These are phyloP conservation scores for Danaus plexippus DNA, from an alignment of 1,140 invertebrate species.

Conservation along the genomic window DNA sequence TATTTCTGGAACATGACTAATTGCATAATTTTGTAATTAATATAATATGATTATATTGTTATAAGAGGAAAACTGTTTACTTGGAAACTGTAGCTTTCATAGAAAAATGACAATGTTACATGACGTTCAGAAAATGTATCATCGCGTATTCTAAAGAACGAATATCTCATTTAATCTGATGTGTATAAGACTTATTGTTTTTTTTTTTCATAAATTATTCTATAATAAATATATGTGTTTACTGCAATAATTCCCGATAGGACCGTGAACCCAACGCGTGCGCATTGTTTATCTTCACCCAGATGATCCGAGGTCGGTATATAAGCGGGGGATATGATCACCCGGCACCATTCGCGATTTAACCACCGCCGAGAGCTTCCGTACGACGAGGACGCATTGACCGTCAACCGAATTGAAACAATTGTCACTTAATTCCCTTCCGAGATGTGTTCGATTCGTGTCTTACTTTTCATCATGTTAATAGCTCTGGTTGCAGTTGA, in stretches of 20 bases:
- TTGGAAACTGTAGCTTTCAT: too few relatives aligned
- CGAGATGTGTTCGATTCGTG: constrained; percentile 53
- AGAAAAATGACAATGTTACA: too few relatives aligned
- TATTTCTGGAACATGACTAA: constrained; percentile 3
- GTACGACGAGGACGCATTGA: constrained; percentile 50
- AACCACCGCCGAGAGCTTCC: constrained; percentile 56
- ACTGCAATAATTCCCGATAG: constrained; percentile 54
- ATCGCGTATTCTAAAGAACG: too few relatives aligned
- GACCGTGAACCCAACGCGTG: constrained; percentile 62
- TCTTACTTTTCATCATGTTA: constrained; percentile 32
- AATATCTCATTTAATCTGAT: too few relatives aligned
- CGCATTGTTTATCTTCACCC: constrained; percentile 50
- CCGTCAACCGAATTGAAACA: constrained; percentile 61
- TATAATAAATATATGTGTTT: constrained; percentile 26
- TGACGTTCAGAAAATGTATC: too few relatives aligned
- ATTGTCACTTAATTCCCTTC: constrained; percentile 58
- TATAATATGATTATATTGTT: background rate
- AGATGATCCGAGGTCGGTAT: constrained; percentile 68
- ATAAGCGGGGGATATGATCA: constrained; percentile 51
- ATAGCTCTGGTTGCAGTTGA: constrained; percentile 31
- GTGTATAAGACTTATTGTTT: too few relatives aligned
- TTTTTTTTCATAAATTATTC: background rate
- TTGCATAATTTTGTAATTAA: background rate
- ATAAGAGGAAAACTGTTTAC: too few relatives aligned
- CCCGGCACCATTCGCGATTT: constrained; percentile 64